Evolutionary conservation across 2,888 invertebrate species (phyloP).

Genomic region (Nasonia oneida): DNA sequence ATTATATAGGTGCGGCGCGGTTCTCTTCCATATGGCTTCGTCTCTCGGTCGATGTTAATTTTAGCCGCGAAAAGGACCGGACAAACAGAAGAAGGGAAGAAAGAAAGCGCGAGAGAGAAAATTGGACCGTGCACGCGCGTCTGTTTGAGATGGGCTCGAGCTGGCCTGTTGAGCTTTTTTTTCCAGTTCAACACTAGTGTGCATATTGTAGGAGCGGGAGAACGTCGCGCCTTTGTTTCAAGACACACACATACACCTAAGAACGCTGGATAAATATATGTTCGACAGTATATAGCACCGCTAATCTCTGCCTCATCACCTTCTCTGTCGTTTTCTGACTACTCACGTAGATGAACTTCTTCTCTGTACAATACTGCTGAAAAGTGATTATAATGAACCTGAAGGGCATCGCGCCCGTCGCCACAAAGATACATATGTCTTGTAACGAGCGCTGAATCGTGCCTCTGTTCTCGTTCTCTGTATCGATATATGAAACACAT

Average conservation of each 20-base stretch:
- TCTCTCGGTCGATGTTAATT: neutral
- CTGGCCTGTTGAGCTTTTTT: conserved; percentile 6
- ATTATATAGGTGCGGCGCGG: neutral
- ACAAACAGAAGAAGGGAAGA: neutral
- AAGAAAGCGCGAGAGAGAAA: neutral
- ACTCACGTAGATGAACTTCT: too few relatives aligned
- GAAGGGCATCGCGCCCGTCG: neutral
- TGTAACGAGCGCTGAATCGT: neutral
- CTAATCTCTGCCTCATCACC: neutral
- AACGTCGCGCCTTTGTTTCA: neutral
- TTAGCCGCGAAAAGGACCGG: neutral
- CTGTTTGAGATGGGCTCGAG: conserved; percentile 3
- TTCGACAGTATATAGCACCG: neutral
- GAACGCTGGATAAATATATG: neutral
- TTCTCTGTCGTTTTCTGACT: neutral
- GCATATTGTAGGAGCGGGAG: neutral
- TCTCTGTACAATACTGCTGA: neutral
- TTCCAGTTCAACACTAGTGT: neutral
- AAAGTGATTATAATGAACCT: neutral
- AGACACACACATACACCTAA: neutral
- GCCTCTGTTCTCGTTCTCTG: neutral
- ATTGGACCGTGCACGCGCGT: neutral
- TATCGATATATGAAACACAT: neutral
- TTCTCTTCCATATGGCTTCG: neutral
- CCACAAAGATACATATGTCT: neutral